A percentile compares a stretch with the other conserved stretches of the same genome.
These are phyloP conservation scores for Dasysyrphus albostriatus DNA, from an alignment of 2,888 invertebrate genomes.

Conservation along the genomic window DNA sequence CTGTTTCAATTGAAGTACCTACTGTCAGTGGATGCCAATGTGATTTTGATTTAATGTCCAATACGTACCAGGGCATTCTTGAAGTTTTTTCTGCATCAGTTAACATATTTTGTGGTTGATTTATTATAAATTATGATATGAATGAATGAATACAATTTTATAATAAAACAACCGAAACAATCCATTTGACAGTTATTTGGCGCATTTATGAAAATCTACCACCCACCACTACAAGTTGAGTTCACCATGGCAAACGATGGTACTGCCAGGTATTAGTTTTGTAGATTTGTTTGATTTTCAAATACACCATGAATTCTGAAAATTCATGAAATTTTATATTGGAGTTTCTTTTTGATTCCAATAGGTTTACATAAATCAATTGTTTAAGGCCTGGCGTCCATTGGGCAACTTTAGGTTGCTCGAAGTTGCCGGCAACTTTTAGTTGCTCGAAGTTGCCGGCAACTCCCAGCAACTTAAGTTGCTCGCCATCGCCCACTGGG, in stretches of 20 bases:
- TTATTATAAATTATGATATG: neutral
- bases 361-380: no score
- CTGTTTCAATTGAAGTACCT: conserved; percentile 84
- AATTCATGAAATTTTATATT: no score
- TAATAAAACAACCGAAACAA: neutral
- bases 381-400: no score
- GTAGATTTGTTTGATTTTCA: no score
- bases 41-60: neutral
- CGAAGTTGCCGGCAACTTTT: no score
- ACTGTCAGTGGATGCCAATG: neutral
- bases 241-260: neutral
- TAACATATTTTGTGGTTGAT: conserved; percentile 26
- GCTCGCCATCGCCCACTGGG: no score
- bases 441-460: no score
- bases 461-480: no score
- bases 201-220: conserved; percentile 5
- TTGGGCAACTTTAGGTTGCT: no score
- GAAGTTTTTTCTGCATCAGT: conserved; percentile 73
- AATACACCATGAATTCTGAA: no score
- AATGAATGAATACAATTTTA: neutral
- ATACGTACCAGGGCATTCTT: conserved; percentile 79
- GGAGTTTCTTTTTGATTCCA: no score
- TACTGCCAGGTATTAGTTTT: neutral
- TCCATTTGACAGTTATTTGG: conserved; percentile 11
- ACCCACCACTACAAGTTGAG: neutral